Evolutionary conservation across 2,888 invertebrate genomes (phyloP).

Genomic region (Physocephala rufipes): DNA sequence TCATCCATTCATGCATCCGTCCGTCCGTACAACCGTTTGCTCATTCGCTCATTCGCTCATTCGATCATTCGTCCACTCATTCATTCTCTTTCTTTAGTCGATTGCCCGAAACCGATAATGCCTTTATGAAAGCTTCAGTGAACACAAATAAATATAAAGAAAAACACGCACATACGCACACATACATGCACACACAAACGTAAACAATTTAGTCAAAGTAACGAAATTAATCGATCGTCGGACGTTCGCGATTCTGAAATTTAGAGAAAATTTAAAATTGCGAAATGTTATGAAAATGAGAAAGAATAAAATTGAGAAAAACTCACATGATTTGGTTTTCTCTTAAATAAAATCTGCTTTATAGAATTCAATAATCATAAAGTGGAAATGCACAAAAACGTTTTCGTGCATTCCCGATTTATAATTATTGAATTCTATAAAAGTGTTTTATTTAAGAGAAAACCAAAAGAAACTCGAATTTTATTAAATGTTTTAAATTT

Average conservation of each 20-base stretch:
- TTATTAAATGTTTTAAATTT: too few species aligned
- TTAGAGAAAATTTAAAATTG: constrained; percentile 19
- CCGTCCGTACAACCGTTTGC: not conserved
- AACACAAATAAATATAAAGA: constrained; percentile 1
- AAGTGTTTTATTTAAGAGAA: too few species aligned
- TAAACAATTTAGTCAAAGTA: not conserved
- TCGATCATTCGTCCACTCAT: not conserved
- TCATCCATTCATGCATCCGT: constrained; percentile 9
- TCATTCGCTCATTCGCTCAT: not conserved
- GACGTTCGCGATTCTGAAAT: not conserved
- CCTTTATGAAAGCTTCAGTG: constrained; percentile 26
- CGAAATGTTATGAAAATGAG: not conserved
- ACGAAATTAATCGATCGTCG: too few species aligned
- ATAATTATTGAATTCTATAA: not conserved
- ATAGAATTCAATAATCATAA: constrained; percentile 5
- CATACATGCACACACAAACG: not conserved
- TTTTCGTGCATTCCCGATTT: too few species aligned
- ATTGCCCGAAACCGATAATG: constrained; percentile 13
- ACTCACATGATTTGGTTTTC: not conserved
- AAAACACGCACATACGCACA: too few species aligned
- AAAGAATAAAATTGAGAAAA: not conserved
- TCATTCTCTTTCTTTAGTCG: constrained; percentile 6
- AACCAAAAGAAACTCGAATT: too few species aligned
- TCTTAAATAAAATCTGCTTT: constrained; percentile 8
- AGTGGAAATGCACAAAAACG: constrained; percentile 13